A percentile compares a stretch with the other conserved stretches of the same genome.
These are phyloP conservation scores for Apteryx owenii DNA, from an alignment of 2,113 vertebrate species.

Conservation along the genomic window DNA sequence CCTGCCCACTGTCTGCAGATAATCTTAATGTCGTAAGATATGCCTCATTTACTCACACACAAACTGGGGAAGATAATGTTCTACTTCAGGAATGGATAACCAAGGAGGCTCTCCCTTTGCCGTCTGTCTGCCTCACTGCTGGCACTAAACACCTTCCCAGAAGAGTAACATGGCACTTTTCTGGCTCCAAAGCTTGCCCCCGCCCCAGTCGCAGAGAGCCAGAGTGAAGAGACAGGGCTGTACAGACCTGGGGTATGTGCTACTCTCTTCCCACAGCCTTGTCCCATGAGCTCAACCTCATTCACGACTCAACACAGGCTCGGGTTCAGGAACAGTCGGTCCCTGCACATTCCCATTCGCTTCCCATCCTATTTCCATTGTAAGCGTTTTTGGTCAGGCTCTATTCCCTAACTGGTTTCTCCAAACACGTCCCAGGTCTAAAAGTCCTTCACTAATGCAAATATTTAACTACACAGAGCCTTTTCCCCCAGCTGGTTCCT, in stretches of 20 bases:
- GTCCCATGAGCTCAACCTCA: neutral
- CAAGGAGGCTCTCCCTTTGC: neutral
- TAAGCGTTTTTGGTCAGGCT: neutral
- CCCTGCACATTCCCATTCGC: neutral
- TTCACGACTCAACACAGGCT: neutral
- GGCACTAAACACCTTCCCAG: neutral
- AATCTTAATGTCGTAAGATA: neutral
- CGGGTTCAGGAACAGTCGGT: neutral
- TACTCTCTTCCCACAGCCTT: neutral
- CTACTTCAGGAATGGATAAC: neutral
- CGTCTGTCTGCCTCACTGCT: neutral
- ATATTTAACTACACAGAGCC: neutral
- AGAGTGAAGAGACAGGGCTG: neutral
- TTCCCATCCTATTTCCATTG: neutral
- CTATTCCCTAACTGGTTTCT: neutral
- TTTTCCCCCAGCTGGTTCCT: neutral
- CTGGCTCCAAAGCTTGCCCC: neutral
- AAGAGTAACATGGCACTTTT: neutral
- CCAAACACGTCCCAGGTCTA: neutral
- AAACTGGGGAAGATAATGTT: neutral
- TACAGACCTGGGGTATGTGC: fast-evolving
- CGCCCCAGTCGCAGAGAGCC: fast-evolving
- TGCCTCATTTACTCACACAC: neutral
- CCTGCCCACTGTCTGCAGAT: neutral
- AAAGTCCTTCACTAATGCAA: neutral